These are phyloP conservation scores for Colletes latitarsis DNA, from an alignment of 1,140 invertebrate genomes.

Conservation along the genomic window DNA sequence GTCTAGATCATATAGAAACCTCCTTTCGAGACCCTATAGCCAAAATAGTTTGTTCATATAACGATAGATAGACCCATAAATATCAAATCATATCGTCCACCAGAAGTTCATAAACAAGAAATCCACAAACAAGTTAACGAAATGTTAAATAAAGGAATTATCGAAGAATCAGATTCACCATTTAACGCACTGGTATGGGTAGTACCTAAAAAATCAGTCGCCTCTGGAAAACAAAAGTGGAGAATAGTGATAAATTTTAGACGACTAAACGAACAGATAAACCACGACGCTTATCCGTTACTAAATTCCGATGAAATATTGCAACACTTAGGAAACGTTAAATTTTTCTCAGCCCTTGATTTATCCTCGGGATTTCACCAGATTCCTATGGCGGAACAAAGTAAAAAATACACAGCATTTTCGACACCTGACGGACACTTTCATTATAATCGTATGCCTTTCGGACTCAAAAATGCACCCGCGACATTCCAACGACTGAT, in stretches of 20 bases:
- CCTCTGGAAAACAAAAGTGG: not conserved
- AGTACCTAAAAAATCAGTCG: not conserved
- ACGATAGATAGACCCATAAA: not conserved
- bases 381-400: not conserved
- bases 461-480: not conserved
- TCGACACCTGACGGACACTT: too few relatives aligned
- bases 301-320: slow-evolving; percentile 10
- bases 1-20: not conserved
- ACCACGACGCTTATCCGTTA: not conserved
- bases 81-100: not conserved
- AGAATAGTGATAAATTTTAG: slow-evolving; percentile 2
- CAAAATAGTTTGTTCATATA: too few relatives aligned
- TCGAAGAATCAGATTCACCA: not conserved
- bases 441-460: not conserved
- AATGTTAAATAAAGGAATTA: not conserved
- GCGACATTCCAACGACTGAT: not conserved
- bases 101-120: not conserved
- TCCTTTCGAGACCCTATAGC: too few relatives aligned
- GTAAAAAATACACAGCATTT: too few relatives aligned
- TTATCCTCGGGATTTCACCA: not conserved
- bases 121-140: not conserved
- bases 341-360: slow-evolving; percentile 12
- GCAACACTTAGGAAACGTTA: slow-evolving; percentile 5
- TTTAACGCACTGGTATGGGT: not conserved
- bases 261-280: not conserved